These are phyloP conservation scores for Xestia c-nigrum DNA, from an alignment of 2,888 invertebrate species.

Conservation along the genomic window DNA sequence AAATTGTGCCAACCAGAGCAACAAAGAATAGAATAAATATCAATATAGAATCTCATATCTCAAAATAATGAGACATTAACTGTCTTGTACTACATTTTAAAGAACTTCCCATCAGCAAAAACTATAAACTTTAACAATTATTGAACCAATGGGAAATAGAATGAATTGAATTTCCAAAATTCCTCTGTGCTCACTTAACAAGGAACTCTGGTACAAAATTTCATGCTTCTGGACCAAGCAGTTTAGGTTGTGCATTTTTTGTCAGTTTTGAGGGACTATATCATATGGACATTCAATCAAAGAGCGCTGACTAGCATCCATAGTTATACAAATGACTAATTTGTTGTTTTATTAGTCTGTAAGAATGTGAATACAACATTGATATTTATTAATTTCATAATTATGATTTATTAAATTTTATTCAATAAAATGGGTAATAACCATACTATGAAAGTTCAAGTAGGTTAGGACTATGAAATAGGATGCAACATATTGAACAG, in stretches of 20 bases:
- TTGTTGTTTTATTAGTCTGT: neutral
- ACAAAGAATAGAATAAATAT: neutral
- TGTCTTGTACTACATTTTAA: neutral
- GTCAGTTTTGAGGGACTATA: neutral
- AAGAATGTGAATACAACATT: neutral
- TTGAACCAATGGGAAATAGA: neutral
- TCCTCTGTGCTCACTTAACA: neutral
- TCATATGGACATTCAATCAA: neutral
- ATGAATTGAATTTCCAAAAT: neutral
- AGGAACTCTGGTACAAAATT: neutral
- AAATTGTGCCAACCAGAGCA: neutral
- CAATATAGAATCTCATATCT: neutral
- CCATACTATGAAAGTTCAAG: conserved; percentile 2
- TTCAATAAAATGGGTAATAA: neutral
- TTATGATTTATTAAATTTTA: neutral
- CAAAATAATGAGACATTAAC: neutral
- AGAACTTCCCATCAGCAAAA: neutral
- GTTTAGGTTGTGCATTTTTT: neutral
- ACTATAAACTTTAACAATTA: neutral
- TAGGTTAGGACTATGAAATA: conserved; percentile 18
- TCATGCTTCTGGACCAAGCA: neutral
- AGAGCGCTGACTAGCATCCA: neutral
- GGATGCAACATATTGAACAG: conserved; percentile 34
- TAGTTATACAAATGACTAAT: neutral
- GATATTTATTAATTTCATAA: neutral